Percentiles rank a stretch among this genome's conserved stretches.
phyloP scores from a whole-genome alignment of 2,797 vertebrate species.

The Lacerta bilineata region DNA sequence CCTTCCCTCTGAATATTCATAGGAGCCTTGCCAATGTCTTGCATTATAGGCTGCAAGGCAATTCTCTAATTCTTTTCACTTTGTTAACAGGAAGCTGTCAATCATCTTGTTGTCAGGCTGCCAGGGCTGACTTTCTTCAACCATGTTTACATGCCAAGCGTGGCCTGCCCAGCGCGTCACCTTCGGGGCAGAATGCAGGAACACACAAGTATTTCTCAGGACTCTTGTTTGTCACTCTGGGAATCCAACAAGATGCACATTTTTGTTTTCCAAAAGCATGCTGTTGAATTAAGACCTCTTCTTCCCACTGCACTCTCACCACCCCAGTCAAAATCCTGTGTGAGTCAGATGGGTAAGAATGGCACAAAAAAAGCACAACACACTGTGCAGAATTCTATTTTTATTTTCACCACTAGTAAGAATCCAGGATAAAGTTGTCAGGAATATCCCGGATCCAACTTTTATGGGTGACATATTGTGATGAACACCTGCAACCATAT shows the following conservation, averaged over 20 bases:
- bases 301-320: neutral
- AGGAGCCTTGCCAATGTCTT: slow-evolving; percentile 38
- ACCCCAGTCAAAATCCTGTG: neutral
- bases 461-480: neutral
- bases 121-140: slow-evolving; percentile 59
- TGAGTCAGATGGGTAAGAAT: neutral
- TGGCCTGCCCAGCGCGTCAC: slow-evolving; percentile 24
- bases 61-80: slow-evolving; percentile 57
- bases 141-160: slow-evolving; percentile 35
- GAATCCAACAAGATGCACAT: neutral
- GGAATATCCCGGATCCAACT: neutral
- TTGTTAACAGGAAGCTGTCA: slow-evolving; percentile 76
- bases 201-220: neutral
- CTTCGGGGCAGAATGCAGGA: slow-evolving; percentile 49
- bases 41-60: slow-evolving; percentile 34
- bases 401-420: neutral
- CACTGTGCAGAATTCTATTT: neutral
- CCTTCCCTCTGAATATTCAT: slow-evolving; percentile 55
- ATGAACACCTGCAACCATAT: neutral
- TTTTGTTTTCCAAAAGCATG: neutral
- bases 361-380: neutral
- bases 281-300: neutral
- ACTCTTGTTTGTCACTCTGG: neutral
- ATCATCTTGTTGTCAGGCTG: slow-evolving; percentile 66
- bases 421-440: neutral